Base-by-base conservation (phyloP, 2,888 invertebrate genomes). In the Salpingus planirostris region DNA sequence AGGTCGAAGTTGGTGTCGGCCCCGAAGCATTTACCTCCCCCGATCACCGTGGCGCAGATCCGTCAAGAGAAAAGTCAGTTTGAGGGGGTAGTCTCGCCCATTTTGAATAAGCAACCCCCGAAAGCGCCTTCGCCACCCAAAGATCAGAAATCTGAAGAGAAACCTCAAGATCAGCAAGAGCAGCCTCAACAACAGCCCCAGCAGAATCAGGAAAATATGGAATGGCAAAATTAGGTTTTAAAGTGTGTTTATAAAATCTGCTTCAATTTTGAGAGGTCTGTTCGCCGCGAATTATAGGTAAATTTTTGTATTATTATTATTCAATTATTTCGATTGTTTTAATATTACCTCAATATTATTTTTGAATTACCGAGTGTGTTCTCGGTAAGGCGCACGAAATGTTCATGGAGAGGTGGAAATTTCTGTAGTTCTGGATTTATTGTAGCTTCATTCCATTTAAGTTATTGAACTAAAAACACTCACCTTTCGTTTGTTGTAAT, bases 101-200 rank as follows among this genome's bases (percentile, higher is more conserved):
- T 95, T 43, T 66, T 95, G 43, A 90, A 84, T 64, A 91, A 91
- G 62, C 87, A 90, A 29, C 90, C 90, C 64, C 93, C 95, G 4
- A 90, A 91, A 64, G 74, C 75, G 10, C 73, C 74, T 24, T 67
- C 73, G 2, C 74, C 74, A 26, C 74, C 75, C 22, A 70, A 72
- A 50, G 46, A 70, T 36, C 67, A 68, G 6, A 64, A 66, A 23
- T 38, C 46, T 12, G 42, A 49, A 15, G 43, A 46, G 21, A 31
- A 44, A 15, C 42, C 44, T 22, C 28, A 31, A 10, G 21, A 13
- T 21, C 33, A 32, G 21, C 25, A 23, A 13, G 32, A 25, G 13
- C 36, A 43, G 29, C 30, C 30, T 13, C 38, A 45, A 11, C 29
- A 40, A 6, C 33, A 42, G 23, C 22, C 33, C 12, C 25, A 42